Base-by-base conservation (phyloP, 2,888 invertebrate genomes). In the Drosophila formosana region DNA sequence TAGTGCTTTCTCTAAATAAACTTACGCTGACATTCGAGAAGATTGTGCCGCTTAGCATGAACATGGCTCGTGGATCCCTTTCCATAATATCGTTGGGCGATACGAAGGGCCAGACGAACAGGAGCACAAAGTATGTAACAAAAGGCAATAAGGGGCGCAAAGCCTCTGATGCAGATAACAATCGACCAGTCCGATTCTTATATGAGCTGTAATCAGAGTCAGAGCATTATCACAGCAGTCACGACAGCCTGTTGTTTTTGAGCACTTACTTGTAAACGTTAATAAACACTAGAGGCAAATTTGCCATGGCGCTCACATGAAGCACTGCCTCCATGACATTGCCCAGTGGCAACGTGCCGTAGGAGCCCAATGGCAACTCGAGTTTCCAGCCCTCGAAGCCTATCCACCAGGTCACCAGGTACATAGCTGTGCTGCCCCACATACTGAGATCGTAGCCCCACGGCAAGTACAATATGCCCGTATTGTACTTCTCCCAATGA, bases 401-500 rank as follows among this genome's bases (percentile, higher is more conserved):
- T 69, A 94, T 94, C 88, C 95, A 93, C 71, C 94, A 94, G 77
- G 95, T 94, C 81, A 94, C 91, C 71, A 94, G 84, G 75, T 95
- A 92, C 69, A 94, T 92, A 57, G 94, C 78, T 67, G 94, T 94
- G 64, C 94, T 94, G 18, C 95, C 94, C 93, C 98, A 95, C 96
- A 99, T 99, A 72, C 98, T 98, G 75, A 98, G 95, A 93, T 99
- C 99, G 92, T 99, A 99, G 53, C 98, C 98, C 99, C 99, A 99
- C 0, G 99, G 99, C 80, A 99, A 94, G 93, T 97, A 99, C 92
- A 98, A 94, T 47, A 95, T 96, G 23, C 97, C 98, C 0, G 99
- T 99, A 92, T 99, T 99, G 94, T 99, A 99, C 90, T 99, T 99
- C 93, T 99, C 99, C 98, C 99, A 99, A 92, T 99, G 99, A 26